Evolutionary conservation across 2,113 vertebrate species (phyloP).

Genomic region (Phoxinus phoxinus): DNA sequence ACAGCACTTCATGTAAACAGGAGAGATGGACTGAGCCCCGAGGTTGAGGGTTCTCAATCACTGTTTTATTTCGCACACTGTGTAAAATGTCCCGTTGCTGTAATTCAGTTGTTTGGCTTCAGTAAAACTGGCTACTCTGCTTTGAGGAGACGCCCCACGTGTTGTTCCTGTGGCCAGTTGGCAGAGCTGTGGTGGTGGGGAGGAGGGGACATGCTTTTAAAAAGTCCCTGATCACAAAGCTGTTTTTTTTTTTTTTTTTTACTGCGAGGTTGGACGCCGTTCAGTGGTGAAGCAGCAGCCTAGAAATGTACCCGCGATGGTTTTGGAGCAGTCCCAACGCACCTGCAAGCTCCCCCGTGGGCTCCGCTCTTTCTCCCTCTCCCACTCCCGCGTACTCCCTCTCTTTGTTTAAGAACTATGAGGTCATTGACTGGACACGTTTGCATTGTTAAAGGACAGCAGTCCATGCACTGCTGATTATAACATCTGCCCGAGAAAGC

Average conservation of each 20-base stretch:
- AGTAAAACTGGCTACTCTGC: constrained; percentile 54
- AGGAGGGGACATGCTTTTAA: constrained; percentile 55
- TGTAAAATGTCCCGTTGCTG: constrained; percentile 58
- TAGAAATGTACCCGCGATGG: constrained; percentile 62
- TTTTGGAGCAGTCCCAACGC: constrained; percentile 67
- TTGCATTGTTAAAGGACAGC: constrained; percentile 62
- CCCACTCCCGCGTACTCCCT: constrained; percentile 32
- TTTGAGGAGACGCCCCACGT: constrained; percentile 56
- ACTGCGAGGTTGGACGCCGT: constrained; percentile 55
- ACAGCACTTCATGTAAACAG: neutral
- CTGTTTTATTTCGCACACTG: constrained; percentile 57
- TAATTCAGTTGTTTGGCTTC: constrained; percentile 57
- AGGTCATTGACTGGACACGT: constrained; percentile 70
- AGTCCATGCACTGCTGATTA: constrained; percentile 42
- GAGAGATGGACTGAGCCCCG: neutral
- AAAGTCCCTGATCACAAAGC: constrained; percentile 49
- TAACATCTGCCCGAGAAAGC: constrained; percentile 15
- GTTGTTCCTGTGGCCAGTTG: constrained; percentile 53
- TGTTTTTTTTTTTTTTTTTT: constrained; percentile 39
- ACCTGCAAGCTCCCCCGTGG: constrained; percentile 68
- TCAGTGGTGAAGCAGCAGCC: constrained; percentile 60
- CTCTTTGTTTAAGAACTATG: constrained; percentile 60
- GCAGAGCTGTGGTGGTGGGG: constrained; percentile 25
- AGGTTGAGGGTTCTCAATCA: constrained; percentile 40
- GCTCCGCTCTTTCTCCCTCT: constrained; percentile 46